Evolutionary conservation across 2,888 invertebrate species (phyloP).

Genomic region (Anticlea derivata): DNA sequence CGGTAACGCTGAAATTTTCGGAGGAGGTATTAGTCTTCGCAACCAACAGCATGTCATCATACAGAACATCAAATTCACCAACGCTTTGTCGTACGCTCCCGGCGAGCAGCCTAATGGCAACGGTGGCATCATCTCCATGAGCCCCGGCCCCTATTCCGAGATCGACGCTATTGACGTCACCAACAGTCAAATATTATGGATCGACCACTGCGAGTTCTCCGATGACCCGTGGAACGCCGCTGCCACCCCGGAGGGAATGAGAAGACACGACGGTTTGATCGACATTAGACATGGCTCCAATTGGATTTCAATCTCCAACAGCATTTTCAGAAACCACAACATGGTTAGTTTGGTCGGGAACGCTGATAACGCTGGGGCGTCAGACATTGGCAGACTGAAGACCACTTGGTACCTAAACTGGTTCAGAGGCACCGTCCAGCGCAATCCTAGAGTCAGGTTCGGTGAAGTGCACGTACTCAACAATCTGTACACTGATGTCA

Average conservation of each 20-base stretch:
- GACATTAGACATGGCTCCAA: slow-evolving; percentile 22
- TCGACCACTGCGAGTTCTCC: slow-evolving; percentile 29
- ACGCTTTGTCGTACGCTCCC: slow-evolving; percentile 26
- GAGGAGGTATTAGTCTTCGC: slow-evolving; percentile 16
- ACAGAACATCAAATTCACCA: slow-evolving; percentile 24
- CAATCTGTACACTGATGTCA: slow-evolving; percentile 31
- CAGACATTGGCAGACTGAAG: slow-evolving; percentile 22
- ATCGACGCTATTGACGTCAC: slow-evolving; percentile 20
- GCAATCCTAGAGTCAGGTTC: slow-evolving; percentile 30
- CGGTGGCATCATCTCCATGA: slow-evolving; percentile 22
- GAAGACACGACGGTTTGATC: slow-evolving; percentile 33
- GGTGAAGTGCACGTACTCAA: slow-evolving; percentile 31
- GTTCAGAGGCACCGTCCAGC: slow-evolving; percentile 26
- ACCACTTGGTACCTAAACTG: slow-evolving; percentile 27
- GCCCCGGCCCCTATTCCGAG: slow-evolving; percentile 17
- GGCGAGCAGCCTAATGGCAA: slow-evolving; percentile 26
- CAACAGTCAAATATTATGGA: slow-evolving; percentile 8
- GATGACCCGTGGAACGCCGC: slow-evolving; percentile 31
- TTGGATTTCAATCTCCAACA: slow-evolving; percentile 27
- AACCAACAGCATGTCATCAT: slow-evolving; percentile 13
- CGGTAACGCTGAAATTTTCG: slow-evolving; percentile 23
- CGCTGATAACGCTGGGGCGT: slow-evolving; percentile 13
- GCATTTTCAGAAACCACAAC: slow-evolving; percentile 33
- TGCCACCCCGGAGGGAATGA: background rate
- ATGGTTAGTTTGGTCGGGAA: slow-evolving; percentile 24